Conservation (phyloP, 2,888 invertebrate genomes). For the Agrochola macilenta region DNA sequence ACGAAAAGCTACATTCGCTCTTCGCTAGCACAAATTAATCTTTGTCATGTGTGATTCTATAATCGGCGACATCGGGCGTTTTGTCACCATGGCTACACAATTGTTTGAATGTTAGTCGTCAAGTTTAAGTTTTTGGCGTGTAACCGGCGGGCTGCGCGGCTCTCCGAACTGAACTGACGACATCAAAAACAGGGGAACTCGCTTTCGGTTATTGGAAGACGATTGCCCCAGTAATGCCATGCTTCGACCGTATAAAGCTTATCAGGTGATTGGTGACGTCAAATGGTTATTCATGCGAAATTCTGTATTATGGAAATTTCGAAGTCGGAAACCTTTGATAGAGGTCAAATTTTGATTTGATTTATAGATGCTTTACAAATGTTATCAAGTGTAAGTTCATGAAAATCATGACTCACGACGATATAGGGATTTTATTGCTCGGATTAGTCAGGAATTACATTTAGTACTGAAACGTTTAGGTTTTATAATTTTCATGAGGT, state of each 20-base stretch:
- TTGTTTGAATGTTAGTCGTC: slow-evolving; percentile 72
- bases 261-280: slow-evolving; percentile 87
- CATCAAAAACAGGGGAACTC: slow-evolving; percentile 78
- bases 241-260: slow-evolving; percentile 79
- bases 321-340: slow-evolving; percentile 68
- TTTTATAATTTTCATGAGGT: slow-evolving; percentile 37
- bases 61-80: slow-evolving; percentile 69
- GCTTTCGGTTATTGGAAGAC: slow-evolving; percentile 82
- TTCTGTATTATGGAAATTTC: slow-evolving; percentile 69
- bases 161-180: slow-evolving; percentile 84
- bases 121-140: slow-evolving; percentile 68
- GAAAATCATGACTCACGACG: slow-evolving; percentile 46
- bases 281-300: slow-evolving; percentile 75
- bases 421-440: slow-evolving; percentile 50
- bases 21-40: slow-evolving; percentile 71
- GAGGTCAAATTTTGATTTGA: slow-evolving; percentile 68
- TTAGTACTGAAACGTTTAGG: slow-evolving; percentile 19
- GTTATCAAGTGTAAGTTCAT: slow-evolving; percentile 62
- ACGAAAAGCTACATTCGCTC: slow-evolving; percentile 70
- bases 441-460: slow-evolving; percentile 21
- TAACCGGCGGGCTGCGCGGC: slow-evolving; percentile 80
- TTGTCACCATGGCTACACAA: slow-evolving; percentile 85
- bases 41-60: slow-evolving; percentile 74
- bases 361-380: slow-evolving; percentile 61
- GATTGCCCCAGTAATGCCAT: slow-evolving; percentile 80